These are phyloP conservation scores for Cirrhinus molitorella DNA, from an alignment of 2,797 vertebrate genomes.

Conservation along the genomic window DNA sequence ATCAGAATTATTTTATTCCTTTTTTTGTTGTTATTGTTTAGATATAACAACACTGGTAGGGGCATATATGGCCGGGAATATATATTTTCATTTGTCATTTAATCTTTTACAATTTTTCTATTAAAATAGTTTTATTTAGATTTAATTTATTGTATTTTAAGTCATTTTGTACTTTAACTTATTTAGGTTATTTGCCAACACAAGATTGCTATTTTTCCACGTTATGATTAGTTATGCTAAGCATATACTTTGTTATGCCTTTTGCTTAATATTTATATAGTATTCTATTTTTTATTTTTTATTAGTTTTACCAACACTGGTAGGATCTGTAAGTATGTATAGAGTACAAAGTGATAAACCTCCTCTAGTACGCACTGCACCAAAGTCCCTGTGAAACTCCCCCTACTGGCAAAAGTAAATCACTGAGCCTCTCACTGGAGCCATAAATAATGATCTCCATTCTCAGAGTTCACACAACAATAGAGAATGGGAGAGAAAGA, in stretches of 20 bases:
- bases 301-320: background rate
- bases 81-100: too few species aligned
- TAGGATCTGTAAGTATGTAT: background rate
- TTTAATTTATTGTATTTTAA: too few species aligned
- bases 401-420: conserved; percentile 32
- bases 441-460: conserved; percentile 28
- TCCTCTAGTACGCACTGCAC: background rate
- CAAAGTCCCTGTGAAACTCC: conserved; percentile 15
- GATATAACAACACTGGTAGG: too few species aligned
- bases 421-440: background rate
- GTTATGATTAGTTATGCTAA: background rate
- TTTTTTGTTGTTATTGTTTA: too few species aligned
- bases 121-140: too few species aligned
- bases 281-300: background rate
- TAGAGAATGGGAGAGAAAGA: conserved; percentile 10
- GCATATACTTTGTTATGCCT: too few species aligned
- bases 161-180: background rate
- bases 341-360: background rate
- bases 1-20: too few species aligned
- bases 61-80: too few species aligned
- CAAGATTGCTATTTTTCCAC: background rate
- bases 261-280: too few species aligned
- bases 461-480: conserved; percentile 25
- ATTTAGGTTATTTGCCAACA: background rate
- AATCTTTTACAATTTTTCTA: too few species aligned